A percentile compares a stretch with the other conserved stretches of the same genome.
phyloP scores from a whole-genome alignment of 2,113 vertebrate genomes.

The Peromyscus maniculatus region DNA sequence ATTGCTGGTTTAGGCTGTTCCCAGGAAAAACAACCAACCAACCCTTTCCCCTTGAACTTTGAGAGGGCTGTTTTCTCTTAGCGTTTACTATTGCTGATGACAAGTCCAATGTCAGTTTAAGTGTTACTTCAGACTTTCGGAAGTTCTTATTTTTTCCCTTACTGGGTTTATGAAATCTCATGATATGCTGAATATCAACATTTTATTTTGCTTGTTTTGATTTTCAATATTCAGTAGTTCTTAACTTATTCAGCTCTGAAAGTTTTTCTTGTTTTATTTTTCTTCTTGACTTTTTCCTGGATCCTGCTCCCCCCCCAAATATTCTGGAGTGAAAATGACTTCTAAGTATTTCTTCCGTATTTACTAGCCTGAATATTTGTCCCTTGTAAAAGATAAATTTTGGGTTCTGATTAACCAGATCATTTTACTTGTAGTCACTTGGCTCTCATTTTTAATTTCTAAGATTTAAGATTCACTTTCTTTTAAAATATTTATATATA shows the following conservation, averaged over 20 bases:
- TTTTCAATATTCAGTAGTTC: constrained; percentile 33
- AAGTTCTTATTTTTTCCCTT: background rate
- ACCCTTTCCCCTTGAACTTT: constrained; percentile 10
- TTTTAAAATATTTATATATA: background rate
- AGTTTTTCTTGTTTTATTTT: background rate
- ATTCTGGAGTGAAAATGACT: constrained; percentile 3
- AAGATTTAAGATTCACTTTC: constrained; percentile 15
- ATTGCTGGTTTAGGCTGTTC: constrained; percentile 34
- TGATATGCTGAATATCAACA: background rate
- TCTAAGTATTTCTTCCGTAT: background rate
- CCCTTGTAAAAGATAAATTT: background rate
- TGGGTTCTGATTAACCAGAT: background rate
- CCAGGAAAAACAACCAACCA: background rate
- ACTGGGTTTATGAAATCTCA: constrained; percentile 25
- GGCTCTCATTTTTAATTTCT: constrained; percentile 55
- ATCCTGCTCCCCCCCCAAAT: too few relatives aligned
- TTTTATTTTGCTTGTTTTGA: constrained; percentile 42
- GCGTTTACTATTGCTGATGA: constrained; percentile 72
- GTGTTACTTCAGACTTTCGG: background rate
- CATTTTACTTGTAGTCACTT: background rate
- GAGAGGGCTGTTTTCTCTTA: constrained; percentile 49
- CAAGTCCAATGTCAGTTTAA: constrained; percentile 72
- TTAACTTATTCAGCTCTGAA: background rate
- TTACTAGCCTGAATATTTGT: constrained; percentile 37
- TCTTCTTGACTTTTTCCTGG: background rate